Evolutionary conservation across 2,113 vertebrate genomes (phyloP), one percentile per base, ranked within the genome.

Genomic region (Tetrao urogallus): DNA sequence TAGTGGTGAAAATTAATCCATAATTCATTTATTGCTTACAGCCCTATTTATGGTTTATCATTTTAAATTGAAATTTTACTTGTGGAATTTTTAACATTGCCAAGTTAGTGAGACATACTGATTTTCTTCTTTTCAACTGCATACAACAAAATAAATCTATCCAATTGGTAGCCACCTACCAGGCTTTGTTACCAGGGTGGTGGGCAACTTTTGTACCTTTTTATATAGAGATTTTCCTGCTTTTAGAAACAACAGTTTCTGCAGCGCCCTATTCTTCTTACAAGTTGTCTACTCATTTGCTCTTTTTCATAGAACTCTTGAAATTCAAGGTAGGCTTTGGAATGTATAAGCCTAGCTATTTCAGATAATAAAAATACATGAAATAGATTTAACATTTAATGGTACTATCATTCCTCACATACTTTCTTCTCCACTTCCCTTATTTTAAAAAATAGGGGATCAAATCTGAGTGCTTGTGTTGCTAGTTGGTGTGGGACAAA

Each of bases 41-140:
- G 25, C 28, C 47, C 47, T 82, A 70, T 75, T 83, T 10, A 48
- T 27, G 16, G 7, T 75, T 86, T 60, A 56, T 70, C 65, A 48
- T 66, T 87, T 83, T 79, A 40, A 30, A 16, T 21, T 87, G 58
- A 15, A 57, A 48, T 61, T 11, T 50, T 61, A 22, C 11, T 20
- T 52, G 15, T 40, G 13, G 12, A 61, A 93, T 58, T 25, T 52
- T 20, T 71, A 47, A 73, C 24, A 73, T 36, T 66, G 76, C 27
- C 3, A 80, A 1, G 3, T n/a, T 58, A 56, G 16, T 16, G 34
- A 67, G 10, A 56, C 3, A 50, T 6, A 58, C 4, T 22, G 1
- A 54, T 32, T 77, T 48, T 10, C 7, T 40, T 70, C 20, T 70
- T 65, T 92, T 27, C 10, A 67, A 32, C 18, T 47, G 13, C 1